Percentiles rank a stretch among this genome's conserved stretches.
These are phyloP conservation scores for Dolichallabes microphthalmus DNA, from an alignment of 2,113 vertebrate species.

Conservation along the genomic window DNA sequence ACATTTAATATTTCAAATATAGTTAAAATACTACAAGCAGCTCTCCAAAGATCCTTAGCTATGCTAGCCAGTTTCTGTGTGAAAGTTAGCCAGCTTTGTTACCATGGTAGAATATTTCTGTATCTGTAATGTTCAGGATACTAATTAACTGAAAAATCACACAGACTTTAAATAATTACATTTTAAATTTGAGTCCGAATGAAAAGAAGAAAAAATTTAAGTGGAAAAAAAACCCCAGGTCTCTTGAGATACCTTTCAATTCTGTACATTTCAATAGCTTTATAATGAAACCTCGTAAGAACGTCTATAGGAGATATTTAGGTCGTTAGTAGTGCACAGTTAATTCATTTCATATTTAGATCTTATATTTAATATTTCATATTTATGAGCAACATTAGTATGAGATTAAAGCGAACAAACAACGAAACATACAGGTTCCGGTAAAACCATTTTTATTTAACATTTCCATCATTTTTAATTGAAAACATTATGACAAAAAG, in stretches of 20 bases:
- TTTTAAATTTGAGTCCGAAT: too few species aligned
- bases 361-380: background rate
- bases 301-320: background rate
- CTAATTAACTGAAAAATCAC: background rate
- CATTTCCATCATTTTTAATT: slow-evolving; percentile 68
- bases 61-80: background rate
- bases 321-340: background rate
- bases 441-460: slow-evolving; percentile 64
- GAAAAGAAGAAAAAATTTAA: too few species aligned
- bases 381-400: background rate
- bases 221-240: background rate
- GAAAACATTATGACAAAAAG: slow-evolving; percentile 66
- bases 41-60: background rate
- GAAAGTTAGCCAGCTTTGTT: background rate
- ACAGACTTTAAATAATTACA: background rate
- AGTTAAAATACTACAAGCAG: too few species aligned
- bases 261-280: background rate
- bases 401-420: background rate
- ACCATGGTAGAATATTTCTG: background rate
- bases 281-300: too few species aligned
- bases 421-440: background rate
- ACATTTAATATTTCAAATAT: background rate
- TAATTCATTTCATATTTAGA: too few species aligned
- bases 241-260: background rate
- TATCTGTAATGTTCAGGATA: too few species aligned